Conservation (phyloP, 1,140 invertebrate genomes). For the Theocolax elegans region DNA sequence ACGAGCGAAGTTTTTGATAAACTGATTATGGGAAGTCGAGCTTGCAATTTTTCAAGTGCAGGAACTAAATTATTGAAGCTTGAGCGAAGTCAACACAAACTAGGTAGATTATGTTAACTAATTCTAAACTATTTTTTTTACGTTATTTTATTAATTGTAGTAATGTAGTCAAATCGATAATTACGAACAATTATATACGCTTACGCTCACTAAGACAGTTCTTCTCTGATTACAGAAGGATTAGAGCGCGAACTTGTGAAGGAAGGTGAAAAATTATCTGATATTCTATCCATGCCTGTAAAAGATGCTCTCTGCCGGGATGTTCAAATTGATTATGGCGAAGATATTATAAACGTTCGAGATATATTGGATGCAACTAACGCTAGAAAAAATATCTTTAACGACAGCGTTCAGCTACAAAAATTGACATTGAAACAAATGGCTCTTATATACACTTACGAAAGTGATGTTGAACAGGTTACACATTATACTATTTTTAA, state of each 20-base stretch:
- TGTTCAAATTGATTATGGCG: conserved; percentile 77
- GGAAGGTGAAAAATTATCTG: conserved; percentile 82
- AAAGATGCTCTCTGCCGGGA: conserved; percentile 83
- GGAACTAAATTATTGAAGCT: conserved; percentile 68
- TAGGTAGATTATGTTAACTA: conserved; percentile 49
- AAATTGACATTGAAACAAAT: conserved; percentile 82
- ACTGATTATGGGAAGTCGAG: conserved; percentile 71
- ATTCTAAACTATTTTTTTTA: background rate
- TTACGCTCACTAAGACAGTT: no score
- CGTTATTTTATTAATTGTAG: no score
- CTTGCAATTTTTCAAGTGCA: conserved; percentile 70
- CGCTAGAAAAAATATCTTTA: conserved; percentile 75
- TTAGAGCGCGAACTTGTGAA: conserved; percentile 77
- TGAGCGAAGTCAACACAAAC: conserved; percentile 64
- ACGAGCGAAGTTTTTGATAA: conserved; percentile 77
- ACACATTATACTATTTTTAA: conserved; percentile 20
- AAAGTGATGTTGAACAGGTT: conserved; percentile 78
- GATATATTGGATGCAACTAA: conserved; percentile 76
- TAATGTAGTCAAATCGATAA: no score
- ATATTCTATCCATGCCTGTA: conserved; percentile 82
- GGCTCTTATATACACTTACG: conserved; percentile 79
- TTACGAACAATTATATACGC: no score
- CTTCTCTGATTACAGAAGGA: conserved; percentile 70
- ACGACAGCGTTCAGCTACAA: conserved; percentile 77
- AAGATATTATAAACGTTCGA: conserved; percentile 77